A percentile compares a stretch with the other conserved stretches of the same genome.
These are phyloP conservation scores for Gambusia yucatana DNA, from an alignment of 2,797 vertebrate species.

Conservation along the genomic window DNA sequence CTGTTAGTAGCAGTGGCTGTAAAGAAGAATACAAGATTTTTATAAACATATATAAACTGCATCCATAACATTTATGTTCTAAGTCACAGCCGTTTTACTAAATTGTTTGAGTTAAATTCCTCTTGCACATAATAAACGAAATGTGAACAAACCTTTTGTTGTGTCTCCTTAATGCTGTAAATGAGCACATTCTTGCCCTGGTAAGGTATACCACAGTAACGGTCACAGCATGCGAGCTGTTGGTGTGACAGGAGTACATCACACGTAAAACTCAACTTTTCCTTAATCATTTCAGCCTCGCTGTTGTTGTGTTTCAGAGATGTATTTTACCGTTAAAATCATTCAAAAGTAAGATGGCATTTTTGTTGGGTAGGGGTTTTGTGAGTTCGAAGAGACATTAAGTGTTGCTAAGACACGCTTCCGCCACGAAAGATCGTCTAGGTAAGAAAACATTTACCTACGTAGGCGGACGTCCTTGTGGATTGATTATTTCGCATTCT, in stretches of 20 bases:
- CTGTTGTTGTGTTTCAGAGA: background rate
- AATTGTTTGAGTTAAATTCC: background rate
- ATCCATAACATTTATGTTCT: background rate
- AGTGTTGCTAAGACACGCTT: constrained; percentile 53
- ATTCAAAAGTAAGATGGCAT: background rate
- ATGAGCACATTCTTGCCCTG: constrained; percentile 67
- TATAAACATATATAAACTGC: background rate
- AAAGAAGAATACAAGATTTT: constrained; percentile 22
- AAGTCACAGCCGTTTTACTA: background rate
- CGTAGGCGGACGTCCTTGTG: background rate
- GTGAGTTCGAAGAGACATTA: background rate
- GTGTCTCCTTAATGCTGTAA: constrained; percentile 53
- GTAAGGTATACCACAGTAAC: constrained; percentile 62
- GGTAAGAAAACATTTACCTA: accelerated
- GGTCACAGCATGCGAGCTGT: constrained; percentile 74
- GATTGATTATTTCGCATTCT: background rate
- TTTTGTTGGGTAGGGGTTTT: background rate
- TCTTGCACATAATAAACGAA: background rate
- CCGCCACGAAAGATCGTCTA: constrained; percentile 36
- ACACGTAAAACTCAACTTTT: constrained; percentile 63
- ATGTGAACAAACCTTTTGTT: constrained; percentile 55
- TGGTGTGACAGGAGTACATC: constrained; percentile 56
- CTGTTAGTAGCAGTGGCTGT: constrained; percentile 73
- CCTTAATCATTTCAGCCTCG: constrained; percentile 41
- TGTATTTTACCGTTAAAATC: background rate